phyloP scores from a whole-genome alignment of 2,797 vertebrate species.

The Gobio occitaniae region DNA sequence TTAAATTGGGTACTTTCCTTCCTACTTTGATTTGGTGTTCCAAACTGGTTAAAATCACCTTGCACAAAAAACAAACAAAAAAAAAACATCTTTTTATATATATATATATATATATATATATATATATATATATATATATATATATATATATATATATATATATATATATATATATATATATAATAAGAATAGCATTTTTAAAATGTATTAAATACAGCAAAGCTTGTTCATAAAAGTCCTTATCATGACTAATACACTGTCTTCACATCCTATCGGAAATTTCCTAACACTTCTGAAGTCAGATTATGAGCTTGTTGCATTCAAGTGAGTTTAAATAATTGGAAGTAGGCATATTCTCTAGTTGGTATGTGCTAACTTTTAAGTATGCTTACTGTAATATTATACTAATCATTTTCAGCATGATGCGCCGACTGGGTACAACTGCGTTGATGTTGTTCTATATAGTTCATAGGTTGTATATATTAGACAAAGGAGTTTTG shows the following conservation, averaged over 20 bases:
- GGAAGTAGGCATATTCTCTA: not conserved
- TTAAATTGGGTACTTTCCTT: not conserved
- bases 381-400: not conserved
- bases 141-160: too few species aligned
- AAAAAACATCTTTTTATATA: too few species aligned
- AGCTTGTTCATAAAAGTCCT: too few species aligned
- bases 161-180: too few species aligned
- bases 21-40: not conserved
- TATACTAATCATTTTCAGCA: not conserved
- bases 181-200: too few species aligned
- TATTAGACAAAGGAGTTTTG: not conserved
- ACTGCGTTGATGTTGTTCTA: not conserved
- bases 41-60: not conserved
- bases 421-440: not conserved
- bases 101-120: too few species aligned
- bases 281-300: too few species aligned
- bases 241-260: too few species aligned
- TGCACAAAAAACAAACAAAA: not conserved
- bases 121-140: too few species aligned
- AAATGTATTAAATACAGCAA: too few species aligned
- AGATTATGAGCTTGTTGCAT: too few species aligned
- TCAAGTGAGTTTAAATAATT: not conserved
- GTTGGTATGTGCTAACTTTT: not conserved
- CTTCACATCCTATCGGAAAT: too few species aligned
- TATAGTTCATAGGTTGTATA: not conserved